Evolutionary conservation across 2,888 invertebrate genomes (phyloP).

Genomic region (Aspidapion aeneum): DNA sequence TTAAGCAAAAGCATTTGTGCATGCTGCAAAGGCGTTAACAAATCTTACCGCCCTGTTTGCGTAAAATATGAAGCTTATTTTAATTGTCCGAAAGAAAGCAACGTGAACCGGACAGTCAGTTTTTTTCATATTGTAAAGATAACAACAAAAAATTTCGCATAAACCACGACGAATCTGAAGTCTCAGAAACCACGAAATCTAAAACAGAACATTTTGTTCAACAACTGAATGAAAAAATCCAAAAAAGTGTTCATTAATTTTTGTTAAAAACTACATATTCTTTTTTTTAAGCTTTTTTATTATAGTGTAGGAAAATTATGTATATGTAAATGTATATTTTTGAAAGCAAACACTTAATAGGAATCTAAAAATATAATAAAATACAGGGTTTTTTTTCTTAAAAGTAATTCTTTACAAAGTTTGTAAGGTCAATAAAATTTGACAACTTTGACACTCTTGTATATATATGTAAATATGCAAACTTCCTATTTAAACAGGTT

Average conservation of each 20-base stretch:
- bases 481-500: too few relatives aligned
- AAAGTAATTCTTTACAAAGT: too few relatives aligned
- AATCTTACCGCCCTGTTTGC: constrained; percentile 25
- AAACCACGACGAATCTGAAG: constrained; percentile 16
- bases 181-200: constrained; percentile 17
- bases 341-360: too few relatives aligned
- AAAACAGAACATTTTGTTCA: constrained; percentile 25
- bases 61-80: constrained; percentile 29
- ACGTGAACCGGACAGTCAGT: neutral
- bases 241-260: neutral
- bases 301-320: too few relatives aligned
- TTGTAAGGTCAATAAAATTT: too few relatives aligned
- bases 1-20: constrained; percentile 6
- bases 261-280: too few relatives aligned
- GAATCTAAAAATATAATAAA: too few relatives aligned
- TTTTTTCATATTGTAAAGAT: constrained; percentile 24
- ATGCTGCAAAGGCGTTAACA: constrained; percentile 14
- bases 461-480: too few relatives aligned
- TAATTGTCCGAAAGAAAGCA: neutral
- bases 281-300: too few relatives aligned
- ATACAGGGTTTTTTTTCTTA: too few relatives aligned
- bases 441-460: too few relatives aligned
- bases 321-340: too few relatives aligned
- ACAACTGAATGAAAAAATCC: constrained; percentile 27
- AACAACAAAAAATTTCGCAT: constrained; percentile 11